A percentile compares a stretch with the other conserved stretches of the same genome.
phyloP scores from a whole-genome alignment of 92 coral and sea anemone species.

The Blastomussa wellsi region DNA sequence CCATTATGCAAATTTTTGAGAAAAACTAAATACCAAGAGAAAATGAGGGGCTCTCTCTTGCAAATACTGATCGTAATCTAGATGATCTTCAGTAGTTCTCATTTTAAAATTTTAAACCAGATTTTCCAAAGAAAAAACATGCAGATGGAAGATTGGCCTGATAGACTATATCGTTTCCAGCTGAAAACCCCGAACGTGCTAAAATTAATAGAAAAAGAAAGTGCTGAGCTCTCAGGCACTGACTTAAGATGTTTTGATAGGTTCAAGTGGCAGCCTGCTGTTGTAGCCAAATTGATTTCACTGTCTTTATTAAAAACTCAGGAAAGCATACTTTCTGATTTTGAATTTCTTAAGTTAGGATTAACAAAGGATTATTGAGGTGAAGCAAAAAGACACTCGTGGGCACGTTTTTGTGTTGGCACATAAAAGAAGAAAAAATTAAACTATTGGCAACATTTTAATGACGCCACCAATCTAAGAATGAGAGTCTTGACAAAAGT shows the following conservation, averaged over 20 bases:
- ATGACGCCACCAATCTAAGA: no score
- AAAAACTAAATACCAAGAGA: no score
- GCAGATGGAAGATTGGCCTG: not conserved
- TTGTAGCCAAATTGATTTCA: no score
- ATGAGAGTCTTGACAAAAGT: no score
- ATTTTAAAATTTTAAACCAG: not conserved
- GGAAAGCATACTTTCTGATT: no score
- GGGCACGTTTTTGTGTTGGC: not conserved
- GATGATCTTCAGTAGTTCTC: not conserved
- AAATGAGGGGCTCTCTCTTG: no score
- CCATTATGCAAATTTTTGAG: no score
- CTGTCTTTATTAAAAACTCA: no score
- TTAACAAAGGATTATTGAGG: not conserved
- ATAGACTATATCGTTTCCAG: no score
- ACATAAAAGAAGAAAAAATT: not conserved
- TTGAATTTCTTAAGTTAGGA: not conserved
- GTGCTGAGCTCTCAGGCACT: not conserved
- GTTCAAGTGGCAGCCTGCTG: no score
- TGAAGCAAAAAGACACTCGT: no score
- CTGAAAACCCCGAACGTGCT: not conserved
- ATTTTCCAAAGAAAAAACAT: not conserved
- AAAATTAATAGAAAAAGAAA: no score
- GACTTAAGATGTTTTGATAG: not conserved
- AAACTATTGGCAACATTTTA: not conserved
- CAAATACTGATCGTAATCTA: not conserved